These are phyloP conservation scores for Neodon shergylaensis DNA, from an alignment of 2,113 vertebrate species.

Conservation along the genomic window DNA sequence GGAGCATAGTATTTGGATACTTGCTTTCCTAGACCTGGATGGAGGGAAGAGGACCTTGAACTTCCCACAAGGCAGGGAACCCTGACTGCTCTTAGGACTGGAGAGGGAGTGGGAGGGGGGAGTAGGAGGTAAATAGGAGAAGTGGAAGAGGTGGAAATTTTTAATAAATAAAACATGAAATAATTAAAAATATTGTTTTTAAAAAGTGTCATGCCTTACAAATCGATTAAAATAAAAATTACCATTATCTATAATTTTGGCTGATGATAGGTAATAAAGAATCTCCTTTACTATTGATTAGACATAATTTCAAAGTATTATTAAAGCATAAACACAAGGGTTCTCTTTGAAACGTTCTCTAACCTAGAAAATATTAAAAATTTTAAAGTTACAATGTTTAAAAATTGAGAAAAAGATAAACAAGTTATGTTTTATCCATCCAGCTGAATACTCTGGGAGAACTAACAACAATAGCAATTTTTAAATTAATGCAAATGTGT, in stretches of 20 bases:
- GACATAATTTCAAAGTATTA: neutral
- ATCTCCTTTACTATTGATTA: neutral
- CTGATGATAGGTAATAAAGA: neutral
- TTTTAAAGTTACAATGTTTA: neutral
- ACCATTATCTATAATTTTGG: neutral
- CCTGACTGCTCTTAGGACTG: too few relatives aligned
- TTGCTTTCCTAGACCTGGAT: too few relatives aligned
- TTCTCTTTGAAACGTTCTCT: neutral
- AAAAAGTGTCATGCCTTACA: neutral
- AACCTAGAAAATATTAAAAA: neutral
- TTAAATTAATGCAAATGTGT: neutral
- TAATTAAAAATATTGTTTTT: too few relatives aligned
- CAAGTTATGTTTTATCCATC: neutral
- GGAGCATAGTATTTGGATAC: too few relatives aligned
- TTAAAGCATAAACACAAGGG: neutral
- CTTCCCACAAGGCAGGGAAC: too few relatives aligned
- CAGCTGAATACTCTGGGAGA: neutral
- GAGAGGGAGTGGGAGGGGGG: too few relatives aligned
- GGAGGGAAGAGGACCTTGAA: too few relatives aligned
- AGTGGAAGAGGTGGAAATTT: too few relatives aligned
- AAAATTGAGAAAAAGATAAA: neutral
- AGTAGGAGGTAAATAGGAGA: too few relatives aligned
- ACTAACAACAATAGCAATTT: neutral
- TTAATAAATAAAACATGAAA: too few relatives aligned
- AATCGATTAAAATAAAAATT: neutral